Evolutionary conservation across 2,113 vertebrate genomes (phyloP), one percentile per base, ranked within the genome.

Genomic region (Cephalopholis sonnerati): DNA sequence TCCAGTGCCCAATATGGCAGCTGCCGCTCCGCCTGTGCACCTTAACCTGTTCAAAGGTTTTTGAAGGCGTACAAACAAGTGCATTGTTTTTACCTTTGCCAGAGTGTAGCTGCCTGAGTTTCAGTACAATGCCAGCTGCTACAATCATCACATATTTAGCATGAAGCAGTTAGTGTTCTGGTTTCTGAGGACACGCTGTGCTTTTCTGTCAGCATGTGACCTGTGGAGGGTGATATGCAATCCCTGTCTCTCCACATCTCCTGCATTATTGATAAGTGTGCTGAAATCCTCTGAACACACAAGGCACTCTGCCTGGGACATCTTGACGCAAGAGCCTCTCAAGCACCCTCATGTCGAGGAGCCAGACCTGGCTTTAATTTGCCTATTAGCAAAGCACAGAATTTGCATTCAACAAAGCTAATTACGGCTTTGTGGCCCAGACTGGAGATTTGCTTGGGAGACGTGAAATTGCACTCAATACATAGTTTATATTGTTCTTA

Each of bases 221-320:
- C 82, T 74, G 48, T 61, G 70, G 83, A 92, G 81, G 86, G 57
- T 73, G 91, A 93, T 85, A 90, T 86, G 85, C 90, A 91, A 91
- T 92, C 90, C 81, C 73, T 48, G 77, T 82, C 85, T 89, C 77
- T 91, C 86, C 91, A 65, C 79, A 86, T 88, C 88, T 73, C 79
- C 87, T 94, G 92, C 89, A 94, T 94, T 94, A 95, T 95, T 94
- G 83, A 94, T 94, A 86, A 89, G 90, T 67, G n/a, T 15, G 68
- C 85, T 84, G 83, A 90, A 91, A 92, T 93, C 79, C 88, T 86
- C 79, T 81, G 82, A 85, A 75, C 51, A 27, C 71, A 81, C 20
- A 44, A 89, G 77, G 67, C 74, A 72, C 91, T 89, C 82, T 79
- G 81, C 81, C 80, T 55, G 66, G 50, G 68, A 91, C 83, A 82